A percentile compares a stretch with the other conserved stretches of the same genome.
Evolutionary conservation across 2,888 invertebrate genomes (phyloP).

Genomic region (Tenthredo scrophulariae): DNA sequence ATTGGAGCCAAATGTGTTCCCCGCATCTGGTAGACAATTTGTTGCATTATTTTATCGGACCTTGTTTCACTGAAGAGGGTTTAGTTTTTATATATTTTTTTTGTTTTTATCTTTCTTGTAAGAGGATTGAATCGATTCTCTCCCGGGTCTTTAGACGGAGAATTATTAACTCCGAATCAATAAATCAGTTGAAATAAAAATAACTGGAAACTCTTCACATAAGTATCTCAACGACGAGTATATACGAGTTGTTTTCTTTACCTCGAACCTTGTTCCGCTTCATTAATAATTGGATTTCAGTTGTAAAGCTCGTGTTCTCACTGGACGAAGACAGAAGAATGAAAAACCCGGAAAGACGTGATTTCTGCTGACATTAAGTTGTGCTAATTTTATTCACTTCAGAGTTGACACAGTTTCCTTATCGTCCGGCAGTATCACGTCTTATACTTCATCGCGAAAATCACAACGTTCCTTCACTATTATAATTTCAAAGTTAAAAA

Average conservation of each 20-base stretch:
- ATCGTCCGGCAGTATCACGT: background rate
- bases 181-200: slow-evolving; percentile 1
- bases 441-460: background rate
- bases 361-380: background rate
- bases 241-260: background rate
- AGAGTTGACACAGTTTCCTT: background rate
- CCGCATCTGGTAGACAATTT: background rate
- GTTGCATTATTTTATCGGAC: background rate
- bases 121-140: background rate
- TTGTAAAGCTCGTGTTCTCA: background rate
- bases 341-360: background rate
- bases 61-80: background rate
- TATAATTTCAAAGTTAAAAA: background rate
- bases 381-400: background rate
- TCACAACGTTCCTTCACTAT: too few species aligned
- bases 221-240: background rate
- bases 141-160: background rate
- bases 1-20: background rate
- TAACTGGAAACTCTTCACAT: background rate
- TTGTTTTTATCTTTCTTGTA: background rate
- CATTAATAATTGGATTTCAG: background rate
- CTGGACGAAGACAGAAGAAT: background rate
- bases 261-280: background rate
- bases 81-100: background rate
- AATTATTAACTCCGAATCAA: background rate